Base-by-base conservation (phyloP, 2,888 invertebrate genomes). In the Ischnus inquisitorius region DNA sequence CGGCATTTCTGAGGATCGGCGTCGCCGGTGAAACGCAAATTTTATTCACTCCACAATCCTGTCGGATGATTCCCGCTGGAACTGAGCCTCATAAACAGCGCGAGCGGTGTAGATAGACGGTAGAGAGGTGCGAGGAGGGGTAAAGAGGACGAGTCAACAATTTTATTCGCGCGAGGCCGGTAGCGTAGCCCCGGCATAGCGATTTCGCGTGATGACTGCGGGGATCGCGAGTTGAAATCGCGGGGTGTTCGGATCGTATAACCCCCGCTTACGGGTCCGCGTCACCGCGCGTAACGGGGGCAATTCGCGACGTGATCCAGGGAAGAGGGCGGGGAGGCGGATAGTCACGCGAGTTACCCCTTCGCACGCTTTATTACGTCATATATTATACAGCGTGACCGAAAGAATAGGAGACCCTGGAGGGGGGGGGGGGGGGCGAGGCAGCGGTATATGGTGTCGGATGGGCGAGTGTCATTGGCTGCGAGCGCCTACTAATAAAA, bases 291-390 rank as follows among this genome's bases (percentile, higher is more conserved):
- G 62, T 84, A 84, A 84, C 83, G 83, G 80, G 82, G 68, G 80
- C 77, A 84, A 80, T 84, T 84, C 83, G 77, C 72, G 34, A n/a
- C n/a, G n/a, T n/a, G n/a, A n/a, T n/a, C n/a, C n/a, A n/a, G n/a
- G n/a, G n/a, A n/a, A n/a, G 68, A 72, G 64, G 67, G 72, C 57
- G 34, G 34, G 2, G 34, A 2, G 34, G 34, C 5, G 57, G 43
- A 74, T 64, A 46, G 80, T 77, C 80, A 84, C 83, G 77, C 72
- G 77, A 84, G 84, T 79, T 83, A 85, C 83, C 79, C 80, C 80
- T 80, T 80, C 71, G 71, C 60, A 12, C 51, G 80, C 76, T 86
- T 86, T 86, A 86, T 85, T 83, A 65, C 86, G 76, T 80, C 82
- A 84, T 85, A 85, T 85, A 86, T 86, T 82, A 85, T 80, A 78